Evolutionary conservation across 2,888 invertebrate species (phyloP).

Genomic region (Rotaria macrura): DNA sequence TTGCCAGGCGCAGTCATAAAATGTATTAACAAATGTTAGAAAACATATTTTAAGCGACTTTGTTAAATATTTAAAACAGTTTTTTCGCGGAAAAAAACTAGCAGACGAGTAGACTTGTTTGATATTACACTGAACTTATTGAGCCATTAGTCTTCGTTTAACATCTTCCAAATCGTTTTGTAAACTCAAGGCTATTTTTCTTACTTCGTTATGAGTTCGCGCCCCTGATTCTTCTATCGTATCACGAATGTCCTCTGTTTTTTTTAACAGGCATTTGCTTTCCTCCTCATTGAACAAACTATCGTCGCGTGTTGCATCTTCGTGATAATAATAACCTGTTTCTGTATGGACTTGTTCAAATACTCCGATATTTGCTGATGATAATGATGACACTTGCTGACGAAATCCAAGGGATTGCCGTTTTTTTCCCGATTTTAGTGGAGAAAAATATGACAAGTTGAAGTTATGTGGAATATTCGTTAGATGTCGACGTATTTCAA

Average conservation of each 20-base stretch:
- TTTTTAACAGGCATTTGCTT: not conserved
- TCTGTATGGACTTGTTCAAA: not conserved
- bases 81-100: too few species aligned
- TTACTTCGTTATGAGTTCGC: not conserved
- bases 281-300: not conserved
- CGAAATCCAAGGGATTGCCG: not conserved
- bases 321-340: not conserved
- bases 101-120: too few species aligned
- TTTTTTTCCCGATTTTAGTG: not conserved
- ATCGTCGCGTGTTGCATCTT: not conserved
- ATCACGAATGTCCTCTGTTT: not conserved
- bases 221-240: not conserved
- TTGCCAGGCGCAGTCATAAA: too few species aligned
- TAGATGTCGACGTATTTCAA: not conserved
- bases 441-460: not conserved
- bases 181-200: not conserved
- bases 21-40: too few species aligned
- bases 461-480: not conserved
- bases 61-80: too few species aligned
- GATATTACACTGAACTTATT: too few species aligned
- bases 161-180: slow-evolving; percentile 11
- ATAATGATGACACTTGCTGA: not conserved
- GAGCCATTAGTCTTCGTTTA: not conserved
- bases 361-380: not conserved
- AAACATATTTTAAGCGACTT: too few species aligned